Percentiles rank a stretch among this genome's conserved stretches.
These are phyloP conservation scores for Dromococcyx pavoninus DNA, from an alignment of 2,797 vertebrate genomes.

Conservation along the genomic window DNA sequence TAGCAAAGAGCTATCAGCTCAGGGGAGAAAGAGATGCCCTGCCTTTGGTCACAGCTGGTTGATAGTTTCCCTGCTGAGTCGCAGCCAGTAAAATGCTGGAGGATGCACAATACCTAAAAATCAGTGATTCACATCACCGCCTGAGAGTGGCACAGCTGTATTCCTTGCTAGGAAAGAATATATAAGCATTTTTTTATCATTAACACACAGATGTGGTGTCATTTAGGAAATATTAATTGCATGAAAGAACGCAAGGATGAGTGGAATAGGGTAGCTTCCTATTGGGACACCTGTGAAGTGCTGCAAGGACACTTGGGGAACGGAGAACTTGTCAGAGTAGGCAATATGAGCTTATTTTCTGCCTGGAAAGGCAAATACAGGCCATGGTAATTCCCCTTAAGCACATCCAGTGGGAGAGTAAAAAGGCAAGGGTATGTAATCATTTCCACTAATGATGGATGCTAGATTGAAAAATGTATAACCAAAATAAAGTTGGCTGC, in stretches of 20 bases:
- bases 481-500: not conserved
- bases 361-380: not conserved
- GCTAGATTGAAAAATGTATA: not conserved
- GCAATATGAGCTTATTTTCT: not conserved
- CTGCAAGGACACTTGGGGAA: not conserved
- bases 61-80: not conserved
- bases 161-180: not conserved
- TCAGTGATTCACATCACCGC: not conserved
- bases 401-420: not conserved
- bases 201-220: fast-evolving
- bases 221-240: not conserved
- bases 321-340: not conserved
- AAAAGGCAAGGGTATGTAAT: not conserved
- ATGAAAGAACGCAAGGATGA: not conserved
- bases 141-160: not conserved
- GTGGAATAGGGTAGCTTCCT: not conserved
- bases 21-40: not conserved
- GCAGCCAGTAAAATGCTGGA: not conserved
- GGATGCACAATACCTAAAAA: not conserved
- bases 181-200: not conserved
- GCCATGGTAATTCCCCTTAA: not conserved
- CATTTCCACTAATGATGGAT: not conserved
- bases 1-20: not conserved
- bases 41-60: not conserved
- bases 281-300: not conserved